A percentile compares a stretch with the other conserved stretches of the same genome.
phyloP scores from a whole-genome alignment of 1,140 invertebrate species.

The Holotrichia oblita region DNA sequence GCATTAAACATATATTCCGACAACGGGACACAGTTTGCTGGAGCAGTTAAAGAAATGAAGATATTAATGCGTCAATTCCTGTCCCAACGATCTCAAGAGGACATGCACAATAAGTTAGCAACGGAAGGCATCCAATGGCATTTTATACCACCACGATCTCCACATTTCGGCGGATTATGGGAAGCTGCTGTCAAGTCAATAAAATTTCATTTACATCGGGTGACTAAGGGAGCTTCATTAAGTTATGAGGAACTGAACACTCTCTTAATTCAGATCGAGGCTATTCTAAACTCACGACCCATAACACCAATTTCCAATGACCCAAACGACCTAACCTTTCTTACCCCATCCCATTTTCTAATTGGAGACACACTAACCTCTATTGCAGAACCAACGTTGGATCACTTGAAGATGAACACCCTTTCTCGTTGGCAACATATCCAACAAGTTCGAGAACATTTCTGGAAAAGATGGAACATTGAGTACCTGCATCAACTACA shows the following conservation, averaged over 20 bases:
- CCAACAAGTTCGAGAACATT: conserved; percentile 48
- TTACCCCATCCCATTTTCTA: conserved; percentile 1
- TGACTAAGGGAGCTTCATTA: conserved; percentile 48
- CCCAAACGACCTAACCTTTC: conserved; percentile 45
- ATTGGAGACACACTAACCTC: conserved; percentile 43
- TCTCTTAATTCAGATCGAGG: conserved; percentile 2
- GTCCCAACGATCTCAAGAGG: neutral
- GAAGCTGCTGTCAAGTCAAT: conserved; percentile 49
- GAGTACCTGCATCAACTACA: conserved; percentile 53
- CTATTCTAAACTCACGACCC: conserved; percentile 17
- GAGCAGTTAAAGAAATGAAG: conserved; percentile 49
- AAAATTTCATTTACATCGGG: conserved; percentile 51
- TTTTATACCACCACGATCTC: conserved; percentile 39
- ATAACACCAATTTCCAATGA: conserved; percentile 46
- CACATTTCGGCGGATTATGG: conserved; percentile 47
- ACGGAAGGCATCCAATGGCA: conserved; percentile 46
- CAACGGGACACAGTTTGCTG: conserved; percentile 58
- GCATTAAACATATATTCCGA: conserved; percentile 54
- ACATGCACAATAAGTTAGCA: conserved; percentile 15
- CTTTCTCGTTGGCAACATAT: conserved; percentile 48
- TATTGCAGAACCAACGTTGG: conserved; percentile 44
- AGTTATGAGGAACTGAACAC: neutral
- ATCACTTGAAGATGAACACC: neutral
- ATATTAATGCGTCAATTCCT: conserved; percentile 36
- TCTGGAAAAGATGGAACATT: conserved; percentile 52